Conservation (phyloP, 2,113 vertebrate genomes). For the Murina feae region DNA sequence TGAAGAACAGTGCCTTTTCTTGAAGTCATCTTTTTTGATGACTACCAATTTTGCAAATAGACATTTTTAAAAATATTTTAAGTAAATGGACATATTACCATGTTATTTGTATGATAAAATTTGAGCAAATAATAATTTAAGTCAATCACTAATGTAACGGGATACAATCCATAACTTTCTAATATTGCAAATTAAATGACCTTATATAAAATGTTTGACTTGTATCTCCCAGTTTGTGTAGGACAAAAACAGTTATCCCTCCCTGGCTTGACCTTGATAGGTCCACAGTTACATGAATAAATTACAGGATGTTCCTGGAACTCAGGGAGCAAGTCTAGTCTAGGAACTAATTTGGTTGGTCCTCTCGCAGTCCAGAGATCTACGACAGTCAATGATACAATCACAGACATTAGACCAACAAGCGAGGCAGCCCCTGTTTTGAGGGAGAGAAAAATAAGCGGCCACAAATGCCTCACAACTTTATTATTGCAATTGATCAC, state of each 20-base stretch:
- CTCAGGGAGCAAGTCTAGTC: neutral
- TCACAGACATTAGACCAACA: neutral
- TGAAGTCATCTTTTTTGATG: neutral
- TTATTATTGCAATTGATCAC: constrained; percentile 70
- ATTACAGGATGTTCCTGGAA: neutral
- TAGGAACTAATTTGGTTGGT: neutral
- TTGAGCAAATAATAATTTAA: neutral
- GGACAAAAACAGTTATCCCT: neutral
- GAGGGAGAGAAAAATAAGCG: constrained; percentile 24
- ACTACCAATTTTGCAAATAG: neutral
- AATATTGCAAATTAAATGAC: neutral
- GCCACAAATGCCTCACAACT: constrained; percentile 53
- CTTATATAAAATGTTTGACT: neutral
- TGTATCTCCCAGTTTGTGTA: neutral
- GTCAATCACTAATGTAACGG: neutral
- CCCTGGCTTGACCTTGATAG: neutral
- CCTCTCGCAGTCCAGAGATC: neutral
- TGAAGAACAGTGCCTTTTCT: neutral
- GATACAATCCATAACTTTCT: neutral
- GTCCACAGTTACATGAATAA: constrained; percentile 25
- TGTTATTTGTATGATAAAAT: neutral
- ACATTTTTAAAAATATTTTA: neutral
- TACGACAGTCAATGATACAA: neutral
- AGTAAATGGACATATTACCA: neutral
- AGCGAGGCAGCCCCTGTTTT: neutral